phyloP scores from a whole-genome alignment of 2,797 vertebrate genomes.

The Sebastes minor region DNA sequence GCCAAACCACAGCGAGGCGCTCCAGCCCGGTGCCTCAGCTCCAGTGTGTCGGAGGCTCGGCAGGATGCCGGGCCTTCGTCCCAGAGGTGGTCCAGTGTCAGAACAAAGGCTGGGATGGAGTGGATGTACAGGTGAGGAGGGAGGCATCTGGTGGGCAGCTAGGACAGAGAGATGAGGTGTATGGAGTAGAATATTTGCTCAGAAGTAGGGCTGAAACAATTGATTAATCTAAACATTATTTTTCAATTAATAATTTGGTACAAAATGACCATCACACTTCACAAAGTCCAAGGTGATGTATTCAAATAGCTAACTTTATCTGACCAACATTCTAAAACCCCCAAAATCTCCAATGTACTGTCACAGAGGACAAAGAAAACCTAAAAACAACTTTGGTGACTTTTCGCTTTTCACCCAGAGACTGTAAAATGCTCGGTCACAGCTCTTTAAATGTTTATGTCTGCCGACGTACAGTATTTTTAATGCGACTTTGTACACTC shows the following conservation, averaged over 20 bases:
- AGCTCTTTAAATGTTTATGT: too few relatives aligned
- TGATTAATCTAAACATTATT: neutral
- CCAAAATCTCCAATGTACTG: neutral
- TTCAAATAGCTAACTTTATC: neutral
- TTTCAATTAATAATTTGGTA: neutral
- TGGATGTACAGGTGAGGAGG: conserved; percentile 89
- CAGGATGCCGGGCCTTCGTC: conserved; percentile 82
- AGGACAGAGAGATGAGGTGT: neutral
- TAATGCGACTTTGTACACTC: too few relatives aligned
- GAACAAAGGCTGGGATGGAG: conserved; percentile 95
- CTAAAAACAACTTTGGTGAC: neutral
- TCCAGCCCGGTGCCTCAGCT: conserved; percentile 87
- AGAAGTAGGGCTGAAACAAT: neutral
- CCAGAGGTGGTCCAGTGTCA: conserved; percentile 91
- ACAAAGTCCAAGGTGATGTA: neutral
- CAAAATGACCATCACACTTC: neutral
- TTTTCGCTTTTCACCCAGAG: neutral
- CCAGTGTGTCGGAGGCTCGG: conserved; percentile 89
- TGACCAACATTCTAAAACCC: neutral
- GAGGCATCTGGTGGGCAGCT: neutral
- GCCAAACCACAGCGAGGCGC: conserved; percentile 84
- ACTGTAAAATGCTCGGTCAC: too few relatives aligned
- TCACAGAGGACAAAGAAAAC: neutral
- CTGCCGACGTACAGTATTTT: too few relatives aligned
- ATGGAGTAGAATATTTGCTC: neutral